Conservation (phyloP, 35 echinoderm and acorn worm species). For the Stichopus chloronotus region DNA sequence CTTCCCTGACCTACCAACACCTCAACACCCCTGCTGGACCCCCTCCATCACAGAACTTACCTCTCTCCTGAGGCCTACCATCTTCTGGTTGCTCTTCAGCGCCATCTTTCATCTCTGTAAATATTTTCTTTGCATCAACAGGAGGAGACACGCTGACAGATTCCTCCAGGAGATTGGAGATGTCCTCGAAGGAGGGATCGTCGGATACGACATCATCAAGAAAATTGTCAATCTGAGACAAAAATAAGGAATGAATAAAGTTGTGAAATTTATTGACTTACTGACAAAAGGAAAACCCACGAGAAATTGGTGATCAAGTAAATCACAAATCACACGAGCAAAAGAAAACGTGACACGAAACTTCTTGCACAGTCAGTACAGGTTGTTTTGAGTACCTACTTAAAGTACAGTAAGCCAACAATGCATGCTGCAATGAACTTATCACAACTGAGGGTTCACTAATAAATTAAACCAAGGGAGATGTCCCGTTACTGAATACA, state of each 20-base stretch:
- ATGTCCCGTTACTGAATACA: too few species aligned
- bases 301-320: too few species aligned
- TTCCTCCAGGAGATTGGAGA: constrained; percentile 16
- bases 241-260: background rate
- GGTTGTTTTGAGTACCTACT: too few species aligned
- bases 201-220: constrained; percentile 18
- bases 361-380: too few species aligned
- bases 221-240: constrained; percentile 44
- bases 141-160: background rate
- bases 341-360: too few species aligned
- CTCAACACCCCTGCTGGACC: too few species aligned
- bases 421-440: too few species aligned
- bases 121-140: background rate
- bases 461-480: too few species aligned
- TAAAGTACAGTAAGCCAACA: too few species aligned
- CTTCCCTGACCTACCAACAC: too few species aligned
- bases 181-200: constrained; percentile 3
- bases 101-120: background rate
- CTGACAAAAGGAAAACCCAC: background rate
- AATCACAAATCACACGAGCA: too few species aligned
- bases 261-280: background rate
- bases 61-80: background rate
- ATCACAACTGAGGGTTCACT: too few species aligned
- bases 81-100: background rate
- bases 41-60: background rate